Conservation (phyloP, 2,797 vertebrate genomes). For the Sebastes kiyomatsui region DNA sequence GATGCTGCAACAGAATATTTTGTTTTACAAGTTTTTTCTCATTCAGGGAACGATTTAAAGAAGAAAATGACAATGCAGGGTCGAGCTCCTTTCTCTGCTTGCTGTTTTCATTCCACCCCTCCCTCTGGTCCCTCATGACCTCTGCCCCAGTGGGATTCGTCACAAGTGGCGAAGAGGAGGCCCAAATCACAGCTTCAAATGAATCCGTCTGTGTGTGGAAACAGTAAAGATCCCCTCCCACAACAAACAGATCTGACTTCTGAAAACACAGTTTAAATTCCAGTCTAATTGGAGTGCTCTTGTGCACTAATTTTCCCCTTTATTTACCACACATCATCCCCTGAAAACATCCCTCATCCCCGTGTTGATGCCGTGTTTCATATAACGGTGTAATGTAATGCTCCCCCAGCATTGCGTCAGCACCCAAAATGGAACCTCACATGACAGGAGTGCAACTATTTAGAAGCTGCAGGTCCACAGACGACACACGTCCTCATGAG, state of each 20-base stretch:
- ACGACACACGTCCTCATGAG: slow-evolving; percentile 36
- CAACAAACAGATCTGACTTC: slow-evolving; percentile 22
- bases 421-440: slow-evolving; percentile 38
- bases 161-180: slow-evolving; percentile 51
- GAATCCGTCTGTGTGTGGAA: slow-evolving; percentile 40
- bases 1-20: neutral
- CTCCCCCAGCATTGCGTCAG: slow-evolving; percentile 16
- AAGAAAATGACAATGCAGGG: neutral
- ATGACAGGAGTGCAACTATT: slow-evolving; percentile 12
- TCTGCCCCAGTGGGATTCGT: slow-evolving; percentile 64
- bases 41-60: neutral
- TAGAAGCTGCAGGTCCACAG: neutral
- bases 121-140: slow-evolving; percentile 54
- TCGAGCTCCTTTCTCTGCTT: neutral
- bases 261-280: neutral
- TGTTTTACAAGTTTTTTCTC: neutral
- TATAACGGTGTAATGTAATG: slow-evolving; percentile 16
- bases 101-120: slow-evolving; percentile 26
- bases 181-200: slow-evolving; percentile 43
- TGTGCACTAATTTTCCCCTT: neutral
- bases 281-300: neutral
- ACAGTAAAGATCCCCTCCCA: slow-evolving; percentile 19
- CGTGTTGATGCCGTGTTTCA: slow-evolving; percentile 5
- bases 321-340: neutral
- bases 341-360: neutral